These are phyloP conservation scores for Drosophila rubida DNA, from an alignment of 2,888 invertebrate species.

Conservation along the genomic window DNA sequence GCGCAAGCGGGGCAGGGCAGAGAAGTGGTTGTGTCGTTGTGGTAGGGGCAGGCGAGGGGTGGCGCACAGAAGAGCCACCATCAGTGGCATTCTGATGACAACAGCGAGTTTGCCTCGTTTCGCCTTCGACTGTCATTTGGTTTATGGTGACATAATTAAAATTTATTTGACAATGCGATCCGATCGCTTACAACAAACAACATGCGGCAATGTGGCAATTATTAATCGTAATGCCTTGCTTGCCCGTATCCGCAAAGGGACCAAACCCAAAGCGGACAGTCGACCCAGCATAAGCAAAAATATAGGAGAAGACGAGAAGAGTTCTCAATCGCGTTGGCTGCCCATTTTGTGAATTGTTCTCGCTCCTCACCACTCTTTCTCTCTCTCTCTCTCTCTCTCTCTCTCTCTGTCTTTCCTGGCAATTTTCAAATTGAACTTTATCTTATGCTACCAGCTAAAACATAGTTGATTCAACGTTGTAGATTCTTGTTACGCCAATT, in stretches of 20 bases:
- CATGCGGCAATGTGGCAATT: constrained; percentile 46
- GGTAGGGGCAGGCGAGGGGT: constrained; percentile 1
- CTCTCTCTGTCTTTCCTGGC: background rate
- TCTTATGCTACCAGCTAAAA: too few species aligned
- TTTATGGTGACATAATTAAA: constrained; percentile 79
- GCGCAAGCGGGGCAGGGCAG: background rate
- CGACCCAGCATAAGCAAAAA: constrained; percentile 19
- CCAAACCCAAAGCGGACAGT: background rate
- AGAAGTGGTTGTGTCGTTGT: background rate
- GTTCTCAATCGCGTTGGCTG: constrained; percentile 7
- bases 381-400: background rate
- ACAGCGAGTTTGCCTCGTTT: constrained; percentile 28
- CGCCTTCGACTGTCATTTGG: constrained; percentile 55
- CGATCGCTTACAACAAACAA: constrained; percentile 39
- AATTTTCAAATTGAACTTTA: too few species aligned
- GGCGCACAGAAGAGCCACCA: constrained; percentile 4
- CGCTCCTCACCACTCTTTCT: background rate
- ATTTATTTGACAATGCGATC: constrained; percentile 66
- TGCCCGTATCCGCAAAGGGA: constrained; percentile 50
- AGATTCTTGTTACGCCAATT: too few species aligned
- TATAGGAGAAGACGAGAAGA: background rate
- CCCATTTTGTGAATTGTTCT: background rate
- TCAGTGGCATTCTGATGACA: constrained; percentile 40
- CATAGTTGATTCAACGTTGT: too few species aligned
- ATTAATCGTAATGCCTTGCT: constrained; percentile 23